Evolutionary conservation across 2,113 vertebrate genomes (phyloP), one percentile per base, ranked within the genome.

Genomic region (Osmerus eperlanus): DNA sequence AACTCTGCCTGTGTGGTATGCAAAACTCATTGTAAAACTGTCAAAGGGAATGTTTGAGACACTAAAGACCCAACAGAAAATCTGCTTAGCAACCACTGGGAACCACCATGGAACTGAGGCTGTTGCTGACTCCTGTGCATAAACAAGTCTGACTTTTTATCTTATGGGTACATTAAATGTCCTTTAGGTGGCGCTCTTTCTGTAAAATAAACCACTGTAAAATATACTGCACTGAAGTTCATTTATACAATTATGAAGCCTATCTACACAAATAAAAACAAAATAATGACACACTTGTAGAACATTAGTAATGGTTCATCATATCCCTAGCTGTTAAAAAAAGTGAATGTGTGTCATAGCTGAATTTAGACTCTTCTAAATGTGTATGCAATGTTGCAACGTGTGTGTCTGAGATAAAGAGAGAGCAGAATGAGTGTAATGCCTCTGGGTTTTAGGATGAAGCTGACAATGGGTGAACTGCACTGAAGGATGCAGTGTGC

Each of bases 341-440:
- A 28, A 28, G 25, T 28, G 25, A 28, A 28, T 28, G 25, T 28
- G 25, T 28, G 25, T 28, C 25, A 28, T 28, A 28, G 25, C 25
- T 28, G 25, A 28, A 28, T 28, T 28, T 28, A 28, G 25, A 28
- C 25, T 28, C 25, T 28, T 28, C 2, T 28, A 28, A 28, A 28
- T 28, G 25, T 28, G 25, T 28, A 28, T 28, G 25, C 25, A 28
- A 28, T 28, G 25, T 28, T 28, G 25, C 25, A 28, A 28, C 25
- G 28, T 23, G 23, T 23, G 23, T 23, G 23, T 23, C 23, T 19
- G 55, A 36, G 56, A 12, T n/a, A 66, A 53, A 25, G 18, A 74
- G n/a, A 18, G 5, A 53, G 13, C 54, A n/a, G 41, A 28, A 65
- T 52, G 18, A 65, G 14, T 74, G 14, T 74, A 32, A 70, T 65